These are phyloP conservation scores for Sinocyclocheilus anophthalmus DNA, from an alignment of 2,113 vertebrate species.

Conservation along the genomic window DNA sequence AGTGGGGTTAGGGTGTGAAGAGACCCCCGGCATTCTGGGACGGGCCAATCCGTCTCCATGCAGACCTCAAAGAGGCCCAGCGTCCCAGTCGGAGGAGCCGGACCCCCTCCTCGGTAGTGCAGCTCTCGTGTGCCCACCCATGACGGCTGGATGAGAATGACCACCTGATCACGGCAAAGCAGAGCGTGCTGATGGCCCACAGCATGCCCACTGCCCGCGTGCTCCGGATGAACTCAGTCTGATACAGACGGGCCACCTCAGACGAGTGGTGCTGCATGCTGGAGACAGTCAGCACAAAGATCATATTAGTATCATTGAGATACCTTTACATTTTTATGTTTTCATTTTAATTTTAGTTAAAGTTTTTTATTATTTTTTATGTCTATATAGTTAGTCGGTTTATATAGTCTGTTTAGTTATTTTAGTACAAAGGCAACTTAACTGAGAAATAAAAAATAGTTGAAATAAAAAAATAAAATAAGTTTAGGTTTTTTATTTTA, in stretches of 20 bases:
- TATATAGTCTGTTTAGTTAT: too few relatives aligned
- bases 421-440: too few relatives aligned
- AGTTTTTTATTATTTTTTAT: too few relatives aligned
- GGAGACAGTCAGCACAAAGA: constrained; percentile 33
- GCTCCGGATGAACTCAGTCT: constrained; percentile 82
- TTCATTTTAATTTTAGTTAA: too few relatives aligned
- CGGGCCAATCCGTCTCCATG: constrained; percentile 74
- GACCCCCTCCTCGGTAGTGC: constrained; percentile 48
- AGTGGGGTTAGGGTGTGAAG: constrained; percentile 77
- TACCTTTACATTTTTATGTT: too few relatives aligned
- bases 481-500: too few relatives aligned
- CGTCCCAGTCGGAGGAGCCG: constrained; percentile 67
- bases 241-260: constrained; percentile 79
- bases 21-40: constrained; percentile 77
- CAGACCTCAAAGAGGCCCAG: constrained; percentile 84
- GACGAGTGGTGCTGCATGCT: constrained; percentile 65
- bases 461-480: too few relatives aligned
- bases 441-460: too few relatives aligned
- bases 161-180: constrained; percentile 81
- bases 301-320: too few relatives aligned
- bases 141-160: constrained; percentile 81
- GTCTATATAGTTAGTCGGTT: too few relatives aligned
- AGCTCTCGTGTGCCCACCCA: constrained; percentile 77
- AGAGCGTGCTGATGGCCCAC: constrained; percentile 82
- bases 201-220: constrained; percentile 80